Base-by-base conservation (phyloP, 1,140 invertebrate species). In the Caenorhabditis briggsae region DNA sequence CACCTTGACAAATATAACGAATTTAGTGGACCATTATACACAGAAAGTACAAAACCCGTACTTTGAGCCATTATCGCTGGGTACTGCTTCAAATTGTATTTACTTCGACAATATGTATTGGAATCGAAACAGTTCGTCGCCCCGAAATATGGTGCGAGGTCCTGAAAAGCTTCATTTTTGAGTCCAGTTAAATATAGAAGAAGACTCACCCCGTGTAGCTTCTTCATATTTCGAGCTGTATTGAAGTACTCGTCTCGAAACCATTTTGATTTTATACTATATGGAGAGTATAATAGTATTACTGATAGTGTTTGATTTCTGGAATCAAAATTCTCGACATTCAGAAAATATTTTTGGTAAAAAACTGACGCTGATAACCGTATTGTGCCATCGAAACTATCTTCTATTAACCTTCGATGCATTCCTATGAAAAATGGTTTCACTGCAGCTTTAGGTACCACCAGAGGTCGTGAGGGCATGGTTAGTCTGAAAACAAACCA, bases 11-110 rank as follows among this genome's bases (percentile, higher is more conserved):
- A 2, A 23, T 78, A 78, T 2, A 14, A 12, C 2, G 46, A 53
- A 9, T 23, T 12, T 0, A 78, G n/a, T 78, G 70, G 70, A 12
- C 70, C 70, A 23, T 78, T 78, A 46, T 78, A 78, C 2, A 78
- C 46, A 3, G 70, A 78, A 0, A 18, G 20, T 9, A 78, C 53
- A 12, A 23, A 18, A 1, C 33, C 70, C 7, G 70, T 2, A 41
- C 53, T 78, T n/a, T 78, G 70, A 50, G 70, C 70, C 70, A 78
- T 78, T n/a, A 78, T 23, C 5, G 20, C 70, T 23, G 70, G 70
- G 50, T 78, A 78, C 46, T 78, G 16, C n/a, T 78, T 78, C 6
- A 78, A n/a, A 14, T 78, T 78, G 33, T 78, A 78, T 25, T 78
- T 78, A 9, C 46, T 12, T 20, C 70, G 70, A 14, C 70, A 78